Percentiles rank a stretch among this genome's conserved stretches.
These are phyloP conservation scores for Trematomus loennbergii DNA, from an alignment of 2,113 vertebrate genomes.

Conservation along the genomic window DNA sequence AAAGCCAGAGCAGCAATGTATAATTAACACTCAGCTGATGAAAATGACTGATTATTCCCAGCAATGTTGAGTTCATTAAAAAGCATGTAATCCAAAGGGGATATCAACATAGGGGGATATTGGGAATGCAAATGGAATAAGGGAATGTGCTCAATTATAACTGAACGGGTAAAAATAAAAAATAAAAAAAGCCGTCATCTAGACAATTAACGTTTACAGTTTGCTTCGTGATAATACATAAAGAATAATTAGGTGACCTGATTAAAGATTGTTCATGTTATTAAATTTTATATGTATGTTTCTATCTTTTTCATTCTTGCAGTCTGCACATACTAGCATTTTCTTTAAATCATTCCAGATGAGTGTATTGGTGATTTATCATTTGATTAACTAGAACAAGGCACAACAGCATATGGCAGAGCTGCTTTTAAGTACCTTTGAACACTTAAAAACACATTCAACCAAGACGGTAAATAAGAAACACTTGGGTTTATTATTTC, in stretches of 20 bases:
- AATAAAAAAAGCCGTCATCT: conserved; percentile 44
- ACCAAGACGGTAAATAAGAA: conserved; percentile 64
- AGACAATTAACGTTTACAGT: conserved; percentile 23
- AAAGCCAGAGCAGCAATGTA: conserved; percentile 61
- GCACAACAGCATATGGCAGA: conserved; percentile 42
- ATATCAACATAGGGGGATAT: conserved; percentile 56
- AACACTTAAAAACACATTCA: conserved; percentile 70
- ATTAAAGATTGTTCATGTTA: conserved; percentile 10
- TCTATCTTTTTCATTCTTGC: neutral
- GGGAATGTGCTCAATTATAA: conserved; percentile 35
- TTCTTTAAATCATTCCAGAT: conserved; percentile 52
- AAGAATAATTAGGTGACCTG: conserved; percentile 4
- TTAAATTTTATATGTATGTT: neutral
- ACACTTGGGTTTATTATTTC: conserved; percentile 62
- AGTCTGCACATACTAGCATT: neutral
- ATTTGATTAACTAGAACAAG: conserved; percentile 61
- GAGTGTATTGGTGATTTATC: conserved; percentile 55
- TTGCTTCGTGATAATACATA: neutral
- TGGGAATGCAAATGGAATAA: conserved; percentile 58
- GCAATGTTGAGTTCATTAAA: conserved; percentile 70
- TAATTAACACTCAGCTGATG: conserved; percentile 72
- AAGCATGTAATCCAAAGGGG: conserved; percentile 64
- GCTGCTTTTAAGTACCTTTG: conserved; percentile 32
- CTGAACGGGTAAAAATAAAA: conserved; percentile 18
- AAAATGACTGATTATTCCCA: conserved; percentile 72